These are phyloP conservation scores for Nomada fucata DNA, from an alignment of 2,888 invertebrate genomes.

Conservation along the genomic window DNA sequence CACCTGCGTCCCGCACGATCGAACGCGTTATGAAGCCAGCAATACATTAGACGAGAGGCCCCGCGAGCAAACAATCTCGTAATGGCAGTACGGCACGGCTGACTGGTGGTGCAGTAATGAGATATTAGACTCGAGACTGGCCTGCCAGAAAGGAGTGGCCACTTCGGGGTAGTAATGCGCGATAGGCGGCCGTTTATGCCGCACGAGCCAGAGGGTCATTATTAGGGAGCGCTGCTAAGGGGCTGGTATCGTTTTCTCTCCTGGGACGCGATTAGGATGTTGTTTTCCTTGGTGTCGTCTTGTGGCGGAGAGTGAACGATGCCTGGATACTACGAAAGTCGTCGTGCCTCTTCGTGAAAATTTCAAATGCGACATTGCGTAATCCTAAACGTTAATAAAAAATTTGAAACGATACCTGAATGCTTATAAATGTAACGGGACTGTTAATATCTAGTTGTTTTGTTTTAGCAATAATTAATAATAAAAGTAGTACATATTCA, in stretches of 20 bases:
- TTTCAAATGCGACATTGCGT: not conserved
- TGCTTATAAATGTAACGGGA: too few species aligned
- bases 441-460: too few species aligned
- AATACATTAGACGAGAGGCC: constrained; percentile 79
- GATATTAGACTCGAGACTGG: constrained; percentile 82
- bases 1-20: constrained; percentile 59
- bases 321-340: constrained; percentile 39
- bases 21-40: constrained; percentile 68
- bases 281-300: constrained; percentile 66
- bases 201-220: constrained; percentile 74
- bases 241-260: constrained; percentile 82
- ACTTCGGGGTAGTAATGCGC: constrained; percentile 79
- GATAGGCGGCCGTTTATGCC: constrained; percentile 75
- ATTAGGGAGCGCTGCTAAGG: constrained; percentile 78
- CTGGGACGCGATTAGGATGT: constrained; percentile 83
- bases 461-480: too few species aligned
- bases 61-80: constrained; percentile 83
- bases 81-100: constrained; percentile 81
- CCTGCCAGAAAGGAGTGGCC: constrained; percentile 82
- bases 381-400: not conserved
- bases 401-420: not conserved
- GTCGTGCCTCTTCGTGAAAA: constrained; percentile 13
- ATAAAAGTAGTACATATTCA: not conserved
- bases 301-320: constrained; percentile 6
- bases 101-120: constrained; percentile 83